Evolutionary conservation across 2,888 invertebrate species (phyloP), one percentile per base, ranked within the genome.

Genomic region (Agriopis aurantiaria): DNA sequence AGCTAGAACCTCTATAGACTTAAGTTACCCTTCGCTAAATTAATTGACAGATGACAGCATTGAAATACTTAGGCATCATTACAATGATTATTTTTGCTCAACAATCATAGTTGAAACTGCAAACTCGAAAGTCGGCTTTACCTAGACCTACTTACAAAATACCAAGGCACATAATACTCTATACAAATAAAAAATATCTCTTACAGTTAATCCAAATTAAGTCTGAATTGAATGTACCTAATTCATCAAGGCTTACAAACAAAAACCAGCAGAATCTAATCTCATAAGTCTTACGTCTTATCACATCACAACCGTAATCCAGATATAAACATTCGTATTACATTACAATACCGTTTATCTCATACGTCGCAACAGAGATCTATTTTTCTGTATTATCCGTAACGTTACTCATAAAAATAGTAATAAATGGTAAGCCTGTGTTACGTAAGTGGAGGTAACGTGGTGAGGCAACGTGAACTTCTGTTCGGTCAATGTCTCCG

Each of bases 401-500:
- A 72, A 81, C 75, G 76, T 79, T 77, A 79, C 76, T 79, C 81
- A 81, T 87, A 87, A 88, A 86, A 84, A 84, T 71, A 56, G 71
- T 68, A 65, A 69, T 63, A 63, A 63, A 75, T 69, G 64, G 68
- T 73, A 72, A 73, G 68, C 65, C 51, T 49, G 72, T 69, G 81
- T 90, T 88, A 84, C 88, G 88, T 65, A 68, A 68, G 57, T 60
- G 51, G 40, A 55, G 71, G 67, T 67, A 71, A 68, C 53, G 76
- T 77, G 75, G 74, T 83, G 85, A 85, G 79, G 87, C 84, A 88
- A 90, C 81, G 78, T 88, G 87, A 88, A 87, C 89, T 90, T 87
- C 85, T 81, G 77, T 83, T 83, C 84, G 91, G 91, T 91, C 91
- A 92, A 91, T 92, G 92, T 90, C 91, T 82, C 76, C 64, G 72